phyloP scores from a whole-genome alignment of 2,113 vertebrate species.

The Capricornis sumatraensis region DNA sequence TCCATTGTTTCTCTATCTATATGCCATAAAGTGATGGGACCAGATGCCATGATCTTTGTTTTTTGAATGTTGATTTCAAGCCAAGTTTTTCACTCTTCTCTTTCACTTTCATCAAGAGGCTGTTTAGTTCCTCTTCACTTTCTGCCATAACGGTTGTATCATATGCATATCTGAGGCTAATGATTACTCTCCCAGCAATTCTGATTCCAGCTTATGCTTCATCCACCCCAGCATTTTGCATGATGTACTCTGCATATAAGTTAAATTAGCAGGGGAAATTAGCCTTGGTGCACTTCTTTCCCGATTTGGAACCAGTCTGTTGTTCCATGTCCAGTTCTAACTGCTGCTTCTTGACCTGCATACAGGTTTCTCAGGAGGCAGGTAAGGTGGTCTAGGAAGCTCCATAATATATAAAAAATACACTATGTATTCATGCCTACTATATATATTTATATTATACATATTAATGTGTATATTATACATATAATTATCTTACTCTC shows the following conservation, averaged over 20 bases:
- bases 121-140: not conserved
- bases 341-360: not conserved
- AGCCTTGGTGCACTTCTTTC: not conserved
- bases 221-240: not conserved
- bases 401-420: not conserved
- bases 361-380: not conserved
- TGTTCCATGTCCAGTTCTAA: not conserved
- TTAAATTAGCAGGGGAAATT: not conserved
- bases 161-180: not conserved
- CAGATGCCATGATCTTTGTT: not conserved
- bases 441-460: not conserved
- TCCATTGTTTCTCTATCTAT: not conserved
- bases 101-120: not conserved
- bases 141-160: not conserved
- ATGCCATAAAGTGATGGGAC: not conserved
- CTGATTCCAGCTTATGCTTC: not conserved
- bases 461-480: not conserved
- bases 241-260: not conserved
- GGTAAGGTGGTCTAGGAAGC: not conserved
- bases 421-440: not conserved
- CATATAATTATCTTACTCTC: not conserved
- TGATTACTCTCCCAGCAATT: not conserved
- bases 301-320: not conserved
- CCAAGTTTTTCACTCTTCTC: not conserved
- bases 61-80: not conserved